Base-by-base conservation (phyloP, 2,888 invertebrate species). In the Scotopteryx bipunctaria region DNA sequence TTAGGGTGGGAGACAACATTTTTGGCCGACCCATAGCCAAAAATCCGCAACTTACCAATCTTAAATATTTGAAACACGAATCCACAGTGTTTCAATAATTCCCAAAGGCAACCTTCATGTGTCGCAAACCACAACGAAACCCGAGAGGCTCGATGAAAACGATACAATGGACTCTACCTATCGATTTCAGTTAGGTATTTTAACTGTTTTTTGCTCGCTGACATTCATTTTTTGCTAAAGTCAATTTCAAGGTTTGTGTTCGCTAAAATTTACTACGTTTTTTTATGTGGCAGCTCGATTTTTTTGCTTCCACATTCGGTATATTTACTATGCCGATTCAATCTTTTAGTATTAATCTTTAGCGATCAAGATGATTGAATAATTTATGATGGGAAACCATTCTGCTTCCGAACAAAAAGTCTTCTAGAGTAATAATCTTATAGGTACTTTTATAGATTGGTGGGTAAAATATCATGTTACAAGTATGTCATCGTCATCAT, bases 171-270 rank as follows among this genome's bases (percentile, higher is more conserved):
- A 54, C 53, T 45, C 37, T 14, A 29, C 32, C 47, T 33, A 51
- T 54, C 48, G 32, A 49, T 72, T 70, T 66, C 67, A 68, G 71
- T 66, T 63, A n/a, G n/a, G n/a, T n/a, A 69, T 66, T 71, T 67
- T 63, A 68, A 69, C 64, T 51, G 64, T 60, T 78, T 80, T 80
- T 80, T 80, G 67, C 64, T 57, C 41, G 55, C 74, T 69, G 64
- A 69, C 69, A 49, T 47, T 53, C 27, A 9, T 25, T 43, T 40
- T 49, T 38, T 48, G 32, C 23, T 8, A 19, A 11, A 31, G 23
- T 14, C 17, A 16, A 47, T 35, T 40, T 46, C 59, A 59, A 59
- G 59, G 53, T 42, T 29, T 9, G 5, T 19, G 14, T 29, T 27
- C 3, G 15, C 27, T 44, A 6, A 19, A 19, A 19, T 19, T 5